These are phyloP conservation scores for Amazona finschi DNA, from an alignment of 2,797 vertebrate species.

Conservation along the genomic window DNA sequence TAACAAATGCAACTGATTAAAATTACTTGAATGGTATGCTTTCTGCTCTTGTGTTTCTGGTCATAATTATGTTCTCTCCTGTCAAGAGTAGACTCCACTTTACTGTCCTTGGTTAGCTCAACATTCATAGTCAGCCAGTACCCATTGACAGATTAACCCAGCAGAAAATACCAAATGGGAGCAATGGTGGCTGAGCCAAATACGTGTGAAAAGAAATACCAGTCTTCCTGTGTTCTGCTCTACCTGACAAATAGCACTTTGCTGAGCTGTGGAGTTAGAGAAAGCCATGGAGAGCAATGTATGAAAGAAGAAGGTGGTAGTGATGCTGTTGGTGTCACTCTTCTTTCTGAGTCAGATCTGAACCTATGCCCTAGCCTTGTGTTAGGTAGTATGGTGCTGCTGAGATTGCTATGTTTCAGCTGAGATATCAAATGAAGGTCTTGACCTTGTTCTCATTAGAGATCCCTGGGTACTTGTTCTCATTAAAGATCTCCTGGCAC, in stretches of 20 bases:
- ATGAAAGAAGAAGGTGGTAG: not conserved
- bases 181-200: not conserved
- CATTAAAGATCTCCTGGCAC: constrained; percentile 69
- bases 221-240: not conserved
- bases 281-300: not conserved
- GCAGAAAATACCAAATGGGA: not conserved
- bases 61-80: not conserved
- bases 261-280: not conserved
- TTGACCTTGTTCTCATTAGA: constrained; percentile 63
- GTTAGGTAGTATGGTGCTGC: constrained; percentile 12
- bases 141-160: not conserved
- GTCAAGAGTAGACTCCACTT: constrained; percentile 4
- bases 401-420: constrained; percentile 59
- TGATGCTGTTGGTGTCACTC: constrained; percentile 20
- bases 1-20: constrained; percentile 56
- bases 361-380: constrained; percentile 26
- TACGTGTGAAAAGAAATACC: not conserved
- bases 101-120: not conserved
- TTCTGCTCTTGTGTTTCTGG: constrained; percentile 1
- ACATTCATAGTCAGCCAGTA: not conserved
- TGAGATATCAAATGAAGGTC: constrained; percentile 59
- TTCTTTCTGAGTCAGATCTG: constrained; percentile 18
- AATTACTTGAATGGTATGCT: constrained; percentile 14
- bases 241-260: not conserved
- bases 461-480: constrained; percentile 68